Conservation (phyloP, 1,140 invertebrate genomes). For the Ostrea denselamellosa region DNA sequence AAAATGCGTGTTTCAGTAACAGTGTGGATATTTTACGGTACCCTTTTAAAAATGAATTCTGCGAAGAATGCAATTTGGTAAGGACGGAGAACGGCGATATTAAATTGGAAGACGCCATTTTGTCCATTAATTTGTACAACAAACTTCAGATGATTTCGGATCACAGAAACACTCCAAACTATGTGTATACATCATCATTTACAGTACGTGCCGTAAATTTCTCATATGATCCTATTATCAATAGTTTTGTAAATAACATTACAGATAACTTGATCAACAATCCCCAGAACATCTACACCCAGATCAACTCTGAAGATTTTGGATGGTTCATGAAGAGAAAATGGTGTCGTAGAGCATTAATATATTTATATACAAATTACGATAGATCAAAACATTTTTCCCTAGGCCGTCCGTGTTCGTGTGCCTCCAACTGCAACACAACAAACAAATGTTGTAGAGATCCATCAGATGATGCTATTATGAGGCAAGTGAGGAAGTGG, state of each 20-base stretch:
- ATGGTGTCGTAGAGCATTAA: neutral
- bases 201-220: neutral
- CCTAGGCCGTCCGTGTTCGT: neutral
- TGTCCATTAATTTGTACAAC: slow-evolving; percentile 7
- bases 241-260: neutral
- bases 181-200: neutral
- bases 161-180: neutral
- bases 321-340: neutral
- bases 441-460: neutral
- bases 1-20: neutral
- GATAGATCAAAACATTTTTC: neutral
- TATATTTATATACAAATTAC: neutral
- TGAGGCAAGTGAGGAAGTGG: neutral
- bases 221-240: neutral
- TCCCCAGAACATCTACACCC: neutral
- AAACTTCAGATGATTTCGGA: neutral
- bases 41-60: neutral
- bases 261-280: neutral
- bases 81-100: neutral
- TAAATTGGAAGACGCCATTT: neutral
- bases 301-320: neutral
- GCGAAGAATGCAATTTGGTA: slow-evolving; percentile 1
- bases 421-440: neutral
- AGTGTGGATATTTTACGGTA: neutral
- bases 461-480: neutral